These are phyloP conservation scores for Neodon shergylaensis DNA, from an alignment of 2,113 vertebrate species.

Conservation along the genomic window DNA sequence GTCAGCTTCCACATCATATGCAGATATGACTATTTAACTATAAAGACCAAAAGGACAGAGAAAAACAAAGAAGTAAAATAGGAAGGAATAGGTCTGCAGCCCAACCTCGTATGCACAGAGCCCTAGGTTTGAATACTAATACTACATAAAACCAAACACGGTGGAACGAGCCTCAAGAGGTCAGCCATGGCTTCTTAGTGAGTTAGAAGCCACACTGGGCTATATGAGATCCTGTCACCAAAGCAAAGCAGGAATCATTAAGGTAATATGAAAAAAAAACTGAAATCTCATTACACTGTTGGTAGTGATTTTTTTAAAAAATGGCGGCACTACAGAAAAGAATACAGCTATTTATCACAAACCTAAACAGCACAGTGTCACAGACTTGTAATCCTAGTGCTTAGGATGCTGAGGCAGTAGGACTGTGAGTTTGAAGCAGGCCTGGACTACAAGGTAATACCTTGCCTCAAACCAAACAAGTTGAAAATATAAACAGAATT, in stretches of 20 bases:
- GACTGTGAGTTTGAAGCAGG: neutral
- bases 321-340: neutral
- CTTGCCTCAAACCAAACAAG: neutral
- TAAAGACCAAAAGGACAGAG: neutral
- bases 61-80: neutral
- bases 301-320: too few species aligned
- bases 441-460: neutral
- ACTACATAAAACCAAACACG: neutral
- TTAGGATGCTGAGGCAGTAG: neutral
- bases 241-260: neutral
- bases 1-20: neutral
- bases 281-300: neutral
- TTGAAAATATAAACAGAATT: neutral
- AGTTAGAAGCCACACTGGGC: neutral
- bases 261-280: neutral
- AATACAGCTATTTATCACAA: neutral
- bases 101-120: neutral
- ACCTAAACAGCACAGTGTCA: too few species aligned
- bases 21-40: neutral
- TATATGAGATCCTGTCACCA: neutral
- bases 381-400: neutral
- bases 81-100: neutral
- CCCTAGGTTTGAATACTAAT: neutral
- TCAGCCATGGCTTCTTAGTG: neutral
- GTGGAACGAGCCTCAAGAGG: neutral